Evolutionary conservation across 2,113 vertebrate species (phyloP), one percentile per base, ranked within the genome.

Genomic region (Clarias batrachus): DNA sequence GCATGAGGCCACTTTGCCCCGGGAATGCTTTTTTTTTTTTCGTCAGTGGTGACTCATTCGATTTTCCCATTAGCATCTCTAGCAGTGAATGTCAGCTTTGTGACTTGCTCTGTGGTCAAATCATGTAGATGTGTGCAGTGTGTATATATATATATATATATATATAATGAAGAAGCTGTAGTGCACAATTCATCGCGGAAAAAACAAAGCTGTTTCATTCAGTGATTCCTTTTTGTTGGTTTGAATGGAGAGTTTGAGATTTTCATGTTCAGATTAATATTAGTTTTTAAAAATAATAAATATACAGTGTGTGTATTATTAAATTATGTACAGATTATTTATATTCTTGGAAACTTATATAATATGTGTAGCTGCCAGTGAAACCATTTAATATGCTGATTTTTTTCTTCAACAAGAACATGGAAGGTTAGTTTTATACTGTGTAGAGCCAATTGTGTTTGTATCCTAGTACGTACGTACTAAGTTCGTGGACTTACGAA

Each of bases 51-150:
- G 88, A 71, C 76, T 84, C 23, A 66, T 84, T 84, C 2, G 25
- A n/a, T 89, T 81, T 82, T 83, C 77, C 68, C 14, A 81, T 59
- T 76, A 79, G 23, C 83, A 23, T 85, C 52, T 76, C 3, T 1
- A 52, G 52, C 78, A 60, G 41, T 66, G 48, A 76, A 59, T 63
- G 19, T 76, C 63, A 73, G 57, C 37, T 88, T 71, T 62, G 87
- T 30, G 79, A 56, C n/a, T 54, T 8, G 14, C 37, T 52, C 37
- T 81, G 78, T 62, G 78, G 78, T 81, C 37, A 81, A 23, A 23
- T 30, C 78, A 13, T 37, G 56, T 6, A 33, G 54, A 59, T 59
- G 77, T 59, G 54, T 56, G 23, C n/a, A 57, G 71, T 74, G 23
- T 74, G 21, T 25, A 16, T n/a, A 25, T n/a, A 8, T 12, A 77